Evolutionary conservation across 2,113 vertebrate genomes (phyloP).

Genomic region (Crotophaga sulcirostris): DNA sequence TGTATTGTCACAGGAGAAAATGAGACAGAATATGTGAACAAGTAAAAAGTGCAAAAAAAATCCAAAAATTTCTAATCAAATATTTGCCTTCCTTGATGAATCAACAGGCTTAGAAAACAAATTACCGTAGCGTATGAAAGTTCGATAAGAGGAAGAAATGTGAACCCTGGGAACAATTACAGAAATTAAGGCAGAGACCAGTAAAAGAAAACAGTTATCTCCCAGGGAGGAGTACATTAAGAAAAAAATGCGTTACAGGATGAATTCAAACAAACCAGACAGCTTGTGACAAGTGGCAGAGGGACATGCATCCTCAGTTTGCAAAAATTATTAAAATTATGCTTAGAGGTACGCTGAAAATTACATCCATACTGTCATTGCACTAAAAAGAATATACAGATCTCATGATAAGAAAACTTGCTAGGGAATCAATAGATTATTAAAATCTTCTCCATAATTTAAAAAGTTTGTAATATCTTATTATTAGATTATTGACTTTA

Average conservation of each 20-base stretch:
- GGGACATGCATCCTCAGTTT: background rate
- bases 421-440: background rate
- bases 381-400: background rate
- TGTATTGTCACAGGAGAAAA: background rate
- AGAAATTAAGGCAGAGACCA: background rate
- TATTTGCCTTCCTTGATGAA: background rate
- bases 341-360: background rate
- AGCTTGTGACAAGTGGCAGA: background rate
- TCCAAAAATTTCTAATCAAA: background rate
- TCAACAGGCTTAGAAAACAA: background rate
- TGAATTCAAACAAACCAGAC: background rate
- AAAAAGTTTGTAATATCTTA: background rate
- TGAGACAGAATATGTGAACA: background rate
- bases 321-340: background rate
- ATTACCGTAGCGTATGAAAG: background rate
- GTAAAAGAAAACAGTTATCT: background rate
- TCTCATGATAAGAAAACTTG: background rate
- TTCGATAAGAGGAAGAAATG: background rate
- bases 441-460: background rate
- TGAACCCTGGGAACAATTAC: background rate
- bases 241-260: background rate
- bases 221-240: background rate
- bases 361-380: background rate
- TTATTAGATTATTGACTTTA: background rate
- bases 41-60: background rate